Percentiles rank a stretch among this genome's conserved stretches.
These are phyloP conservation scores for Bellardia bayeri DNA, from an alignment of 2,888 invertebrate genomes.

Conservation along the genomic window DNA sequence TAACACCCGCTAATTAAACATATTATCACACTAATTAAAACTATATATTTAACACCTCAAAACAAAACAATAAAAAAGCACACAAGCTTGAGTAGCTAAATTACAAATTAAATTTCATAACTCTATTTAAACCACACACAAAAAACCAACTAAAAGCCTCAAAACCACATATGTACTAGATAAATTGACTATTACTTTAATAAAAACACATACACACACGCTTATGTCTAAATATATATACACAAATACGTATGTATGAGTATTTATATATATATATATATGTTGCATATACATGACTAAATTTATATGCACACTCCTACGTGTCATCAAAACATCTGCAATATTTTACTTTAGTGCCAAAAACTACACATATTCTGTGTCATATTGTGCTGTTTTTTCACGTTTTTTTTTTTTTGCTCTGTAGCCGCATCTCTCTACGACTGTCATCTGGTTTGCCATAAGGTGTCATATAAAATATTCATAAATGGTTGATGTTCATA, in stretches of 20 bases:
- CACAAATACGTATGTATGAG: background rate
- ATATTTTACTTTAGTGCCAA: slow-evolving; percentile 53
- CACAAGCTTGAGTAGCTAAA: slow-evolving; percentile 34
- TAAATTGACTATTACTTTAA: slow-evolving; percentile 33
- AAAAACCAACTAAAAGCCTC: slow-evolving; percentile 42
- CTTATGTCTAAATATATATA: too few relatives aligned
- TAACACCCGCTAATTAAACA: slow-evolving; percentile 37
- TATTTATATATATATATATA: background rate
- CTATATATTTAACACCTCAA: slow-evolving; percentile 53
- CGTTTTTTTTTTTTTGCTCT: background rate
- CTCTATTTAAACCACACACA: slow-evolving; percentile 52
- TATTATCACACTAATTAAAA: slow-evolving; percentile 66
- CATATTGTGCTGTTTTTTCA: background rate
- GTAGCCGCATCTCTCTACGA: background rate
- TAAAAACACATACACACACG: background rate
- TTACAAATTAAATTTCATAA: slow-evolving; percentile 66
- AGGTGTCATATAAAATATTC: slow-evolving; percentile 72
- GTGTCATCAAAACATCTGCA: slow-evolving; percentile 60
- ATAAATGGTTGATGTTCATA: slow-evolving; percentile 72
- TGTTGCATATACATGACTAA: background rate
- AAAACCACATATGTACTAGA: slow-evolving; percentile 57
- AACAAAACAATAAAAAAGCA: slow-evolving; percentile 10
- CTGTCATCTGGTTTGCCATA: slow-evolving; percentile 59
- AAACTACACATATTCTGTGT: slow-evolving; percentile 29
- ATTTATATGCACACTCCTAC: slow-evolving; percentile 2